phyloP scores from a whole-genome alignment of 2,888 invertebrate species.

The Drosophila fungiperda region DNA sequence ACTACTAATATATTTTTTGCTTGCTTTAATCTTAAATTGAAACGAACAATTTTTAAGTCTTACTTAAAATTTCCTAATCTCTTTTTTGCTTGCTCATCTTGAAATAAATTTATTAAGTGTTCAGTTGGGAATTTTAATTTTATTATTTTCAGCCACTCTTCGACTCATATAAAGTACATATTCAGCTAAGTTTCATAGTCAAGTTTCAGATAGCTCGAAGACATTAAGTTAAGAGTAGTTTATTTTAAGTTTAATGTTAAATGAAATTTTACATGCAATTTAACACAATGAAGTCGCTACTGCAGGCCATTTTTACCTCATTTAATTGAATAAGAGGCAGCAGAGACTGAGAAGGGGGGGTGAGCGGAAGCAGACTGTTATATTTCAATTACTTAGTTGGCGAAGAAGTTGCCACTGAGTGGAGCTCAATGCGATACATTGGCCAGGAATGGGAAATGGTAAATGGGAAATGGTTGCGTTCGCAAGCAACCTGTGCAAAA shows the following conservation, averaged over 20 bases:
- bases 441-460: slow-evolving; percentile 4
- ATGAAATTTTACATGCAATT: slow-evolving; percentile 39
- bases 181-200: slow-evolving; percentile 5
- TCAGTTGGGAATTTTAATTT: background rate
- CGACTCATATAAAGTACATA: slow-evolving; percentile 4
- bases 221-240: slow-evolving; percentile 2
- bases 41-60: rapidly evolving
- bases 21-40: background rate
- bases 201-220: slow-evolving; percentile 14
- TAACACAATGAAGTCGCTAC: slow-evolving; percentile 35
- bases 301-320: slow-evolving; percentile 57
- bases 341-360: background rate
- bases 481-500: slow-evolving; percentile 73
- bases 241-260: slow-evolving; percentile 25
- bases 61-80: background rate
- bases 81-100: background rate
- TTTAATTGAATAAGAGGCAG: slow-evolving; percentile 57
- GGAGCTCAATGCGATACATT: slow-evolving; percentile 19
- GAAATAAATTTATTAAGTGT: rapidly evolving
- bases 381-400: slow-evolving; percentile 74
- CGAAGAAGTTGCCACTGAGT: slow-evolving; percentile 39
- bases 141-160: background rate
- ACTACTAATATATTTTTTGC: background rate
- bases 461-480: slow-evolving; percentile 20
- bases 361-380: slow-evolving; percentile 50